These are phyloP conservation scores for Cyclargus thomasi DNA, from an alignment of 1,140 invertebrate genomes.

Conservation along the genomic window DNA sequence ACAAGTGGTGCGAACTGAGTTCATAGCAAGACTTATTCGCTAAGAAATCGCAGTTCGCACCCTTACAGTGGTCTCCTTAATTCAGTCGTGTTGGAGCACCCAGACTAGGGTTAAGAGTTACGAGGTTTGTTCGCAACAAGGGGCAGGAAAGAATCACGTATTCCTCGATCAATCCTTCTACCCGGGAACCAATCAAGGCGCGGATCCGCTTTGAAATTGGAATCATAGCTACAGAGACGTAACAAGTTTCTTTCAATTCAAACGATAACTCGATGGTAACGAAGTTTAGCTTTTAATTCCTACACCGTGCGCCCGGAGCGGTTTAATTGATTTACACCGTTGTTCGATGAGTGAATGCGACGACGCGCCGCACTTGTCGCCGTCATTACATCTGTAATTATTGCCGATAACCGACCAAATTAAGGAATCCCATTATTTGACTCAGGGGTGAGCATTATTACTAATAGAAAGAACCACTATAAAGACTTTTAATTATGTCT, in stretches of 20 bases:
- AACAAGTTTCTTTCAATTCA: slow-evolving; percentile 72
- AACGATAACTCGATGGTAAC: slow-evolving; percentile 63
- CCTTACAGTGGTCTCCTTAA: not conserved
- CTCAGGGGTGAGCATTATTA: not conserved
- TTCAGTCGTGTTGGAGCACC: not conserved
- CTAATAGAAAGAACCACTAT: no score
- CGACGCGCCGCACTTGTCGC: not conserved
- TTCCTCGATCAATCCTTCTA: slow-evolving; percentile 37
- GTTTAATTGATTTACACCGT: slow-evolving; percentile 63
- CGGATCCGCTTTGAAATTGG: slow-evolving; percentile 66
- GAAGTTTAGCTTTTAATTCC: slow-evolving; percentile 71
- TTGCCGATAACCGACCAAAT: not conserved
- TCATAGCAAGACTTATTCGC: no score
- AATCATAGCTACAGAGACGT: slow-evolving; percentile 64
- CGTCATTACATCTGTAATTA: not conserved
- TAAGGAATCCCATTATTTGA: not conserved
- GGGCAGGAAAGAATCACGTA: slow-evolving; percentile 47
- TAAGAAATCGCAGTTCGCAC: no score
- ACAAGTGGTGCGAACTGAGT: no score
- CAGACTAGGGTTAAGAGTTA: slow-evolving; percentile 11
- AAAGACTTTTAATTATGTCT: no score
- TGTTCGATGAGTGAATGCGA: slow-evolving; percentile 26
- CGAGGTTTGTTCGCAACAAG: slow-evolving; percentile 27
- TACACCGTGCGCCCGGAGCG: slow-evolving; percentile 35
- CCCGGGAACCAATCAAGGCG: slow-evolving; percentile 64